Evolutionary conservation across 1,140 invertebrate species (phyloP).

Genomic region (Drosophila bocki): DNA sequence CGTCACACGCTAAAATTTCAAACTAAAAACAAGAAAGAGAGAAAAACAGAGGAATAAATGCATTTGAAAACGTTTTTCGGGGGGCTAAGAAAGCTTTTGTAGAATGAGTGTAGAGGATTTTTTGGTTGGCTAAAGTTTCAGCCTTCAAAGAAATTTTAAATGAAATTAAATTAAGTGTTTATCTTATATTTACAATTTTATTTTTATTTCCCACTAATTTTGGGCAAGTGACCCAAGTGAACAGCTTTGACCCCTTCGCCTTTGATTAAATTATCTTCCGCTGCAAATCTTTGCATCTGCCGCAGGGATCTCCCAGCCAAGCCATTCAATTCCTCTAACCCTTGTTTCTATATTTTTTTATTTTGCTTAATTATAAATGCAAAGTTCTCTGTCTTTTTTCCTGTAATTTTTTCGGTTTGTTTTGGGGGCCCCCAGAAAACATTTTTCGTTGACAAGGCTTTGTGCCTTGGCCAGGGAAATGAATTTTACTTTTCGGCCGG

Average conservation of each 20-base stretch:
- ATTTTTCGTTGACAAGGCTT: constrained; percentile 74
- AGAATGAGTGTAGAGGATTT: background rate
- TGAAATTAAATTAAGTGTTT: background rate
- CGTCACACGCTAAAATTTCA: constrained; percentile 64
- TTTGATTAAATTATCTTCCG: constrained; percentile 38
- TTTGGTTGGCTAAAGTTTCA: background rate
- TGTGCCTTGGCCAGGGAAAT: constrained; percentile 73
- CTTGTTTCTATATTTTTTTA: constrained; percentile 4
- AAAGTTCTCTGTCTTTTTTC: constrained; percentile 54
- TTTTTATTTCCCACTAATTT: background rate
- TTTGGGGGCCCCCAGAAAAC: constrained; percentile 44
- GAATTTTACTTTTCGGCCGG: constrained; percentile 74
- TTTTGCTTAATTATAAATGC: constrained; percentile 79
- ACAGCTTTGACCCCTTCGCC: constrained; percentile 5
- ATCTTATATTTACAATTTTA: background rate
- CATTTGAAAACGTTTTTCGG: background rate
- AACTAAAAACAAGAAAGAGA: background rate
- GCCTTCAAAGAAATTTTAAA: background rate
- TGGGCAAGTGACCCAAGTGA: constrained; percentile 12
- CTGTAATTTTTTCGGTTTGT: constrained; percentile 46
- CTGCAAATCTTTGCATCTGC: constrained; percentile 42
- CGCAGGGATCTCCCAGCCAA: constrained; percentile 27
- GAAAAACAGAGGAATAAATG: constrained; percentile 9
- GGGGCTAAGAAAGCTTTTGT: background rate
- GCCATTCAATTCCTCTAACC: constrained; percentile 36